Evolutionary conservation across 2,888 invertebrate species (phyloP).

Genomic region (Chymomyza fuscimana): DNA sequence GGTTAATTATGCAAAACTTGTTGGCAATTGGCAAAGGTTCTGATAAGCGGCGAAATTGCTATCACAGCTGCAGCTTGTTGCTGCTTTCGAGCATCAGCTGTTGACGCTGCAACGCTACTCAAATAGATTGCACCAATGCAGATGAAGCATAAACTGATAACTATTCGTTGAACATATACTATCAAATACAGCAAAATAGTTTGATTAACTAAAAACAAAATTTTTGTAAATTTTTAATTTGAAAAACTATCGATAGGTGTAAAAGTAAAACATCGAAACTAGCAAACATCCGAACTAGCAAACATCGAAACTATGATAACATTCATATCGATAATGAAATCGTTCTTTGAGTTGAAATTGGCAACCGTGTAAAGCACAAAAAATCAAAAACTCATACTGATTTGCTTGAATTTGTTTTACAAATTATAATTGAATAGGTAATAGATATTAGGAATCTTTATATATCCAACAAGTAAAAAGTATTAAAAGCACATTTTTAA

Average conservation of each 20-base stretch:
- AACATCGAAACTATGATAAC: slow-evolving; percentile 6
- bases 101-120: not conserved
- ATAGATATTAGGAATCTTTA: too few relatives aligned
- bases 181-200: too few relatives aligned
- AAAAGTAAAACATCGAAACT: not conserved
- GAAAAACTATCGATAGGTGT: too few relatives aligned
- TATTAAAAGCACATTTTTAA: too few relatives aligned
- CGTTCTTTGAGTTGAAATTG: too few relatives aligned
- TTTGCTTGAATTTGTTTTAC: too few relatives aligned
- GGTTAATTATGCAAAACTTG: slow-evolving; percentile 48
- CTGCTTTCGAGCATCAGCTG: not conserved
- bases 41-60: not conserved
- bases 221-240: too few relatives aligned
- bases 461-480: too few relatives aligned
- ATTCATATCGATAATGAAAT: not conserved
- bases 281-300: not conserved
- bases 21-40: slow-evolving; percentile 20
- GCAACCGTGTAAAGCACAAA: too few relatives aligned
- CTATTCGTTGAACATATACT: not conserved
- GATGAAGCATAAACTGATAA: not conserved
- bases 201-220: too few relatives aligned
- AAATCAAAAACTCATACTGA: too few relatives aligned
- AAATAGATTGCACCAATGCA: not conserved
- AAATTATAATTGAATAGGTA: too few relatives aligned
- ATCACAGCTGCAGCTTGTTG: not conserved